Base-by-base conservation (phyloP, 2,888 invertebrate species). In the Heteromurus nitidus region DNA sequence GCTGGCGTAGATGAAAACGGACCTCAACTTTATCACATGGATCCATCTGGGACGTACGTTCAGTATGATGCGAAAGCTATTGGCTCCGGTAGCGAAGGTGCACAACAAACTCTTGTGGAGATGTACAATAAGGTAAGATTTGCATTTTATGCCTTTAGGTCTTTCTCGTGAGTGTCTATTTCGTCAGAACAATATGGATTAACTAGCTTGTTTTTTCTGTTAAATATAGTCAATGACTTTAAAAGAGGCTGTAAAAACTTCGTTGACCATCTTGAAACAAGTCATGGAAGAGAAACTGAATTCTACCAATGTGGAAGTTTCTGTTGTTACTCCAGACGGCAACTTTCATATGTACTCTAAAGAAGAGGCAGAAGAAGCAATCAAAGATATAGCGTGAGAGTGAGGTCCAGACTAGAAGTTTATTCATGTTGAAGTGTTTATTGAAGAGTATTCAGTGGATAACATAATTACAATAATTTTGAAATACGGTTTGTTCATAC, bases 281-380 rank as follows among this genome's bases (percentile, higher is more conserved):
- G 99, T 99, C 0, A 99, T 99, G 99, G 99, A 99, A 89, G 99
- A 99, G 89, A 99, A 99, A 90, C 91, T 99, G 1, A 98, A 95
- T 82, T 95, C 97, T 82, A 96, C 95, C 75, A 99, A 99, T 90
- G 98, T 99, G 72, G 99, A 99, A 91, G 96, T 98, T 85, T 96
- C 97, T 89, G 96, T 96, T 42, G 96, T 98, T 92, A 97, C 96
- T 0, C 94, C 95, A 0, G 92, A 92, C 24, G 91, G 92, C 42
- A 91, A 94, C 88, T 98, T 97, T 91, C 95, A 96, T 88, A 96
- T 98, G 95, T 95, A 94, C 88, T 91, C 93, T 1, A 94, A 96
- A 90, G 95, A 95, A 83, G 96, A 98, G 89, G 93, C 98, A 0
- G 96, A 97, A 88, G 94, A 94, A 91, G 94, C 96, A 89, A 96